A percentile compares a stretch with the other conserved stretches of the same genome.
Evolutionary conservation across 2,888 invertebrate species (phyloP).

Genomic region (Andrena marginata): DNA sequence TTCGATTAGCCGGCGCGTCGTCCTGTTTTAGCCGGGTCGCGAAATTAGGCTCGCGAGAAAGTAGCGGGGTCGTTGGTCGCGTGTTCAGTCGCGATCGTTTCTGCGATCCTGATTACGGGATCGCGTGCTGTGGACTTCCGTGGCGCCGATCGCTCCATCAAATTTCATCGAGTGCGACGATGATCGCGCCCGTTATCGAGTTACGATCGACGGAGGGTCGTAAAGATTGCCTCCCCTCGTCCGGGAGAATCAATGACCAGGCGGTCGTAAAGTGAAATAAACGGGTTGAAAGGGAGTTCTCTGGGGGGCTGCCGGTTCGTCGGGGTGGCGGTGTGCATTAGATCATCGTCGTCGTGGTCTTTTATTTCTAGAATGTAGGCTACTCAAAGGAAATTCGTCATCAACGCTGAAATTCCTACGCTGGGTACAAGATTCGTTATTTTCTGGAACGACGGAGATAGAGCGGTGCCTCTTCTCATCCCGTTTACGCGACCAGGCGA

Average conservation of each 20-base stretch:
- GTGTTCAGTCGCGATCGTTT: background rate
- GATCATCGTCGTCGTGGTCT: background rate
- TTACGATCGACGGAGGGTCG: constrained; percentile 44
- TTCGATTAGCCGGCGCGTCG: too few relatives aligned
- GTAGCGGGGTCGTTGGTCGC: background rate
- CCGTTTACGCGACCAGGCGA: background rate
- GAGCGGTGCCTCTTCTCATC: background rate
- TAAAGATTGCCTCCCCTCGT: constrained; percentile 55
- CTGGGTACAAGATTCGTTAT: background rate
- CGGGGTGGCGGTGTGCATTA: background rate
- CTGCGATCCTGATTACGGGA: background rate
- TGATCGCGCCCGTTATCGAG: constrained; percentile 54
- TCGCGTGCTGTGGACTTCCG: background rate
- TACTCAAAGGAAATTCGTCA: background rate
- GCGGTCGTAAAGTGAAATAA: constrained; percentile 53
- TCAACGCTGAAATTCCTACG: background rate
- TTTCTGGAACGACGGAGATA: background rate
- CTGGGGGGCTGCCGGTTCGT: background rate
- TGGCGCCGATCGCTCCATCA: constrained; percentile 38
- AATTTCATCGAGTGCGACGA: constrained; percentile 43
- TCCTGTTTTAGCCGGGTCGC: too few relatives aligned
- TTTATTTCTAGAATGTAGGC: background rate
- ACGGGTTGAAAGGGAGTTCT: constrained; percentile 32
- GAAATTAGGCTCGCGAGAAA: background rate
- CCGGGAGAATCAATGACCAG: constrained; percentile 69